Evolutionary conservation across 2,113 vertebrate genomes (phyloP).

Genomic region (rat (Rattus norvegicus)): GRCr8 NC_086038.1:10113001-10113500

Average conservation of each 20-base stretch:
- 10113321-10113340: not conserved
- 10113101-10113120: not conserved
- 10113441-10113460: not conserved
- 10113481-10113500: not conserved
- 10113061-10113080: not conserved
- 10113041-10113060: not conserved
- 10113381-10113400: not conserved
- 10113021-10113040: not conserved
- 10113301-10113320: not conserved
- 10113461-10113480: not conserved
- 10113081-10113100: not conserved
- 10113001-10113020: not conserved
- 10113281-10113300: not conserved
- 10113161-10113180: not conserved
- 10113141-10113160: not conserved
- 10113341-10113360: not conserved
- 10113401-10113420: not conserved
- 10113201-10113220: not conserved
- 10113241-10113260: not conserved
- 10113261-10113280: not conserved
- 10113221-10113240: not conserved
- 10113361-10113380: not conserved
- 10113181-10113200: not conserved
- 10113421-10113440: not conserved
- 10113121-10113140: not conserved